Base-by-base conservation (phyloP, 2,797 vertebrate genomes). In the Taenioides sp. region DNA sequence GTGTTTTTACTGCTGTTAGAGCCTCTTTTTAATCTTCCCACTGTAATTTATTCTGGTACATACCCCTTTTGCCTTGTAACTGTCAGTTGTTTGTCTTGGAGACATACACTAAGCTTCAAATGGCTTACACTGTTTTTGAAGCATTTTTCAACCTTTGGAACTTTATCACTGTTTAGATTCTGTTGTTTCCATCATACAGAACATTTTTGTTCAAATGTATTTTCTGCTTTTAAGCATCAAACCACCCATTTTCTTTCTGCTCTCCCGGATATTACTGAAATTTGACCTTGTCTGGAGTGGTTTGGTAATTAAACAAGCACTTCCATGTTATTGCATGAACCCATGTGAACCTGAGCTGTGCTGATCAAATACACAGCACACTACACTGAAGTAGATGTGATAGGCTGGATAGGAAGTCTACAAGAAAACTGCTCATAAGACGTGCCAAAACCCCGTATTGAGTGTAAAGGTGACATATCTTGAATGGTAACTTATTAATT, bases 41-140 rank as follows among this genome's bases (percentile, higher is more conserved):
- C 28, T 50, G 54, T 2, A n/a, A 34, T 65, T 28, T 57, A 62
- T 64, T 40, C 49, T 63, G 65, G 65, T 65, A n/a, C 28, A 43
- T 62, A 70, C 50, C 69, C n/a, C 5, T 37, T 16, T 54, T 34
- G 28, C 31, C 22, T 40, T 52, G 9, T 28, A 67, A 65, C 40
- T 69, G 58, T 68, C 52, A 28, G 23, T 60, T 71, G 64, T 66
- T 37, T 1, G 40, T 28, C 65, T 70, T 37, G 2, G 58, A 67
- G 71, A 60, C 31, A 20, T 69, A 10, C 31, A 67, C 25, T 37
- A 50, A 65, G 16, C 67, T 78, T 34, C 69, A 37, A 58, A 70
- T 34, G 20, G 65, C 59, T 73, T 65, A 31, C n/a, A 58, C 5
- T 65, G 50, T 66, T 70, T 47, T 72, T 77, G 64, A 55, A 65